These are phyloP conservation scores for Acrocephalus kingi DNA, from an alignment of 2,113 vertebrate species.

Conservation along the genomic window DNA sequence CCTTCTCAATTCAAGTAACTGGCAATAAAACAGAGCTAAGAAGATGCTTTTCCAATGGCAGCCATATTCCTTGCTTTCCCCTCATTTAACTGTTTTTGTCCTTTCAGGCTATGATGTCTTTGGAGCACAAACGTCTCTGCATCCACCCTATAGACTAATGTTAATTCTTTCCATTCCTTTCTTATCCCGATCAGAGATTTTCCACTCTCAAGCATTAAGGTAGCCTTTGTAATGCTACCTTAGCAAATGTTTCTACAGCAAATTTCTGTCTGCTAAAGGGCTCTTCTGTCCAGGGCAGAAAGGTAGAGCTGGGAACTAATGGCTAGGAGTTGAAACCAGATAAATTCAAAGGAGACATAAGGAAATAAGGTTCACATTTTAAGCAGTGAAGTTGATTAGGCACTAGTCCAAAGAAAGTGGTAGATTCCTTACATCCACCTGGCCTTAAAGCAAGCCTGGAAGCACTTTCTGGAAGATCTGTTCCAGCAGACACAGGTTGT, in stretches of 20 bases:
- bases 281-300: not conserved
- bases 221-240: not conserved
- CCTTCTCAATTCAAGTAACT: not conserved
- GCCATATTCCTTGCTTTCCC: not conserved
- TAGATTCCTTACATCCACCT: not conserved
- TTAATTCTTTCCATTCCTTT: not conserved
- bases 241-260: not conserved
- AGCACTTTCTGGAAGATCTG: not conserved
- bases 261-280: not conserved
- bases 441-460: not conserved
- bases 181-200: not conserved
- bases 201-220: not conserved
- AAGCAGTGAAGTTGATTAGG: not conserved
- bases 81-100: not conserved
- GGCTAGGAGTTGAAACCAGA: not conserved
- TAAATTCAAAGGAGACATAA: not conserved
- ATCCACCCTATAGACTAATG: rapidly evolving
- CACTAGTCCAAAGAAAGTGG: not conserved
- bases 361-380: not conserved
- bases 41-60: not conserved
- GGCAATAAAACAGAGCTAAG: not conserved
- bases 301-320: not conserved
- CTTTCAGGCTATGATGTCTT: not conserved
- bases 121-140: not conserved
- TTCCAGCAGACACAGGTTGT: not conserved